phyloP scores from a whole-genome alignment of 2,113 vertebrate genomes.

The Chelonoidis abingdonii region DNA sequence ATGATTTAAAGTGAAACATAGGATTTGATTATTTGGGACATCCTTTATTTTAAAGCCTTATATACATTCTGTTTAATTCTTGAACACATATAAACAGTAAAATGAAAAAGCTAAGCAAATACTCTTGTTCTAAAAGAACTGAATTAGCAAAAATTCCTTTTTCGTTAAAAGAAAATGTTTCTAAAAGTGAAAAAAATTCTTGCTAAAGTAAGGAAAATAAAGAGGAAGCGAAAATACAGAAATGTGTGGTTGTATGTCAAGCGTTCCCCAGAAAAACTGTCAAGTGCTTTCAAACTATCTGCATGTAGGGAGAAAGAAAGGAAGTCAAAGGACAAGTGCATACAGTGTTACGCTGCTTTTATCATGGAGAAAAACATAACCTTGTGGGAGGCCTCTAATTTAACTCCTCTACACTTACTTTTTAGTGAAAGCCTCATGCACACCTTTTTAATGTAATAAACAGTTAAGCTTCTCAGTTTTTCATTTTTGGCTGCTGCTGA shows the following conservation, averaged over 20 bases:
- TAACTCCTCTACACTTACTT: background rate
- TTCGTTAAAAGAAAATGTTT: background rate
- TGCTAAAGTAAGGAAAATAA: constrained; percentile 59
- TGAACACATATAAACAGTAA: background rate
- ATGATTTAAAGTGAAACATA: background rate
- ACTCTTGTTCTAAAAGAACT: background rate
- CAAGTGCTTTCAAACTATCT: constrained; percentile 19
- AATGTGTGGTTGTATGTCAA: background rate
- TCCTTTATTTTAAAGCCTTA: background rate
- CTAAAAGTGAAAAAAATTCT: constrained; percentile 39
- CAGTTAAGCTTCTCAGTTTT: background rate
- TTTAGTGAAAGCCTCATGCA: background rate
- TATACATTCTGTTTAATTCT: background rate
- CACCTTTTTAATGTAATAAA: background rate
- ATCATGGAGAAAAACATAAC: background rate
- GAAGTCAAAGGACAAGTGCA: background rate
- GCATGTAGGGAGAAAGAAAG: constrained; percentile 3
- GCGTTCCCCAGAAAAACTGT: background rate
- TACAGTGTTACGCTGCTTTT: background rate
- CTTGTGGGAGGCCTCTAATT: background rate
- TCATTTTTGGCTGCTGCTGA: background rate
- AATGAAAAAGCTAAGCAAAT: background rate
- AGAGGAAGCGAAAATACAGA: constrained; percentile 49
- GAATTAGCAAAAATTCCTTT: constrained; percentile 31
- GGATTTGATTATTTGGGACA: background rate